Evolutionary conservation across 2,113 vertebrate genomes (phyloP).

Genomic region (Kryptolebias marmoratus): DNA sequence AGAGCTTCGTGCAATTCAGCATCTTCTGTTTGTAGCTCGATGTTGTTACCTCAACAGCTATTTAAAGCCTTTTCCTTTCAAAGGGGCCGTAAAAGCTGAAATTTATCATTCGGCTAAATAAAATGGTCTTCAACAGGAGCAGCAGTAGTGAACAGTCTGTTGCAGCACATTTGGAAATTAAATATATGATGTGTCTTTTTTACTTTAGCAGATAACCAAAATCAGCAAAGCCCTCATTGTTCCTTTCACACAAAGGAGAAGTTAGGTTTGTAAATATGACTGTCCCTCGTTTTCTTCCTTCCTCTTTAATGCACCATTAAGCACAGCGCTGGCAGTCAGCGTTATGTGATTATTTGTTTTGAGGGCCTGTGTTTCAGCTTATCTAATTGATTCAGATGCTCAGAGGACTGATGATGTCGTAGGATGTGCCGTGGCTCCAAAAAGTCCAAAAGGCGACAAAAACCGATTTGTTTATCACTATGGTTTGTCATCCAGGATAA

Average conservation of each 20-base stretch:
- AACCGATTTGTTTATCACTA: too few relatives aligned
- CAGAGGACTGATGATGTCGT: conserved; percentile 35
- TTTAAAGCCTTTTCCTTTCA: conserved; percentile 17
- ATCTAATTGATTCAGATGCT: conserved; percentile 46
- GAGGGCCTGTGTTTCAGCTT: conserved; percentile 18
- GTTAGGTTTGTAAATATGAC: conserved; percentile 13
- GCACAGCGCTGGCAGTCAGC: conserved; percentile 18
- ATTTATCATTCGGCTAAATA: conserved; percentile 16
- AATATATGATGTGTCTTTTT: background rate
- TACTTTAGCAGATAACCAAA: background rate
- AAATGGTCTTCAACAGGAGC: conserved; percentile 12
- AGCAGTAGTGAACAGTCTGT: background rate
- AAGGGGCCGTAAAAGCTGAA: conserved; percentile 26
- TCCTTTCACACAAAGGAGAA: conserved; percentile 11
- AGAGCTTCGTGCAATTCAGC: conserved; percentile 1
- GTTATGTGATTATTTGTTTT: conserved; percentile 46
- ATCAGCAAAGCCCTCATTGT: background rate
- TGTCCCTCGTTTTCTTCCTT: background rate
- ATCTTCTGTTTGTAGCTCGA: conserved; percentile 5
- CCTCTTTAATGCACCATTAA: conserved; percentile 34
- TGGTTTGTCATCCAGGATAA: too few relatives aligned
- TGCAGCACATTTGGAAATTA: background rate
- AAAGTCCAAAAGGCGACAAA: too few relatives aligned
- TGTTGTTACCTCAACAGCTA: conserved; percentile 13
- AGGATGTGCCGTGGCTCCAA: background rate